A percentile compares a stretch with the other conserved stretches of the same genome.
Evolutionary conservation across 2,888 invertebrate species (phyloP).

Genomic region (Lasioglossum marginatum): DNA sequence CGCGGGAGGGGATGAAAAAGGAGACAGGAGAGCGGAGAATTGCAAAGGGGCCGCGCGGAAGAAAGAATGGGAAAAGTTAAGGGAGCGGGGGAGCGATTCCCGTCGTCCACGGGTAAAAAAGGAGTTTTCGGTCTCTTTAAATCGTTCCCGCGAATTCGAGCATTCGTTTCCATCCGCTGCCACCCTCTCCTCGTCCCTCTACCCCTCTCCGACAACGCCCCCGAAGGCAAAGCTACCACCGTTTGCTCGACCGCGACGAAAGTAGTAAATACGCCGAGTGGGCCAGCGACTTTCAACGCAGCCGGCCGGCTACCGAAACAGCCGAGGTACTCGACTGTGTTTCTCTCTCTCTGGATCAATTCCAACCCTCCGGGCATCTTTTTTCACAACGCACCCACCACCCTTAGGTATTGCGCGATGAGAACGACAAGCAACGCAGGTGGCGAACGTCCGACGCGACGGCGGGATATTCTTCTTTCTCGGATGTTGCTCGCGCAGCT

Average conservation of each 20-base stretch:
- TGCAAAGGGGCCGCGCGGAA: constrained; percentile 44
- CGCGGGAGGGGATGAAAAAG: neutral
- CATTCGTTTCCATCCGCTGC: constrained; percentile 38
- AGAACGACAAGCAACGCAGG: neutral
- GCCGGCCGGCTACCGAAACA: neutral
- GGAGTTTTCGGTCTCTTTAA: constrained; percentile 64
- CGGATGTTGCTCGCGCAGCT: neutral
- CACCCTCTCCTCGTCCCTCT: neutral
- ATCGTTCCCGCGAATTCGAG: constrained; percentile 63
- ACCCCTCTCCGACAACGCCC: neutral
- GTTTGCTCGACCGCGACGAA: constrained; percentile 28
- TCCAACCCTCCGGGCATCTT: neutral
- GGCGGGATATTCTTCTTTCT: neutral
- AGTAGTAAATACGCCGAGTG: constrained; percentile 35
- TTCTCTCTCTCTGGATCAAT: neutral
- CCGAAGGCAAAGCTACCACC: neutral
- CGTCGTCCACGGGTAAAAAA: constrained; percentile 21
- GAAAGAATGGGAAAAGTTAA: constrained; percentile 69
- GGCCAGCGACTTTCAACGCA: constrained; percentile 2
- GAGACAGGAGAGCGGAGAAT: constrained; percentile 43
- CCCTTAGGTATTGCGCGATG: neutral
- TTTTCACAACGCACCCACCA: neutral
- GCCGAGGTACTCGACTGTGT: neutral
- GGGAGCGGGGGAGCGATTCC: constrained; percentile 49
- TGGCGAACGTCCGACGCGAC: neutral